These are phyloP conservation scores for Peromyscus aztecus DNA, from an alignment of 2,797 vertebrate species.

Conservation along the genomic window DNA sequence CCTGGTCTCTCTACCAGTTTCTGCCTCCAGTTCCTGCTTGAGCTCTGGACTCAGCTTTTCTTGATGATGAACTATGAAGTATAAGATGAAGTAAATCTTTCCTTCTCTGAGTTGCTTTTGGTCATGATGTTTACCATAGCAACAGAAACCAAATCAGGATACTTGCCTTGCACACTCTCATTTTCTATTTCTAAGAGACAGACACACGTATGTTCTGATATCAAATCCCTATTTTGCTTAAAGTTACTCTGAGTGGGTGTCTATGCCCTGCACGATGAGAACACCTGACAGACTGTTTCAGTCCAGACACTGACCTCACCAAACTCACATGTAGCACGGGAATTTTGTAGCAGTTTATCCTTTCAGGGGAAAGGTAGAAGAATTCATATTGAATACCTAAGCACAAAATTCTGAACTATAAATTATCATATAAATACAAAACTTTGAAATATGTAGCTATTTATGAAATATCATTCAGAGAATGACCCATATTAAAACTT, in stretches of 20 bases:
- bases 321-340: not conserved
- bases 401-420: not conserved
- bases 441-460: constrained; percentile 29
- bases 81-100: not conserved
- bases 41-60: not conserved
- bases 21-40: not conserved
- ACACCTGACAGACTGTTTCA: not conserved
- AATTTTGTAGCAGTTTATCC: not conserved
- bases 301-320: not conserved
- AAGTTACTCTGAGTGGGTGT: not conserved
- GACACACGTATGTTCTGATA: not conserved
- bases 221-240: not conserved
- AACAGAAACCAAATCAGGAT: not conserved
- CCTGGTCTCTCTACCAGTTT: not conserved
- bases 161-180: fast-evolving
- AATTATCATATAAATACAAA: constrained; percentile 67
- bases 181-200: not conserved
- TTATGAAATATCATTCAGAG: constrained; percentile 47
- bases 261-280: not conserved
- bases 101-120: not conserved
- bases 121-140: not conserved
- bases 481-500: constrained; percentile 51
- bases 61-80: not conserved
- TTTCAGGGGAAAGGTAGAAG: not conserved
- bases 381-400: not conserved